Evolutionary conservation across 2,113 vertebrate species (phyloP).

Genomic region (Marcusenius ussheri): DNA sequence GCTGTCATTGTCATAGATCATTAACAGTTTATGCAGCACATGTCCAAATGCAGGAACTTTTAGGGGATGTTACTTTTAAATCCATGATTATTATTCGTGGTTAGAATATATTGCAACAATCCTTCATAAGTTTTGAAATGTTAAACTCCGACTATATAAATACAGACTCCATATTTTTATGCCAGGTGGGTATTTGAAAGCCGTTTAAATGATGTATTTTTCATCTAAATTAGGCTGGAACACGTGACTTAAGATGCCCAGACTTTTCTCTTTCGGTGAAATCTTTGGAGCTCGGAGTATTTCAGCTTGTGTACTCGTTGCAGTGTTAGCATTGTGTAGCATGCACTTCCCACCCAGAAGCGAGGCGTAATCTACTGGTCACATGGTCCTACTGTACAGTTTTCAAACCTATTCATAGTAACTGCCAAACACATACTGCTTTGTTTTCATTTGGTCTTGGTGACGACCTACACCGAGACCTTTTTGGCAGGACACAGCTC

Average conservation of each 20-base stretch:
- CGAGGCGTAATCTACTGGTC: background rate
- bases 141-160: background rate
- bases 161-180: background rate
- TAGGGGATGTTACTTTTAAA: background rate
- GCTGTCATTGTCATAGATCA: background rate
- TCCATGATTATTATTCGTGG: background rate
- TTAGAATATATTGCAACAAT: background rate
- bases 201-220: background rate
- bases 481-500: background rate
- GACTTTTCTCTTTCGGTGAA: background rate
- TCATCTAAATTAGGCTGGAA: background rate
- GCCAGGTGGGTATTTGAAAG: background rate
- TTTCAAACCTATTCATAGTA: background rate
- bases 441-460: background rate
- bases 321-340: background rate
- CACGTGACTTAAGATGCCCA: background rate
- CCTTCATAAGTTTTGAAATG: background rate
- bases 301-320: background rate
- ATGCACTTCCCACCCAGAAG: background rate
- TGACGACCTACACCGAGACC: background rate
- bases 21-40: background rate
- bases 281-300: background rate
- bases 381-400: background rate
- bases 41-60: background rate
- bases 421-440: background rate